These are phyloP conservation scores for Neoniphon sammara DNA, from an alignment of 2,797 vertebrate species.

Conservation along the genomic window DNA sequence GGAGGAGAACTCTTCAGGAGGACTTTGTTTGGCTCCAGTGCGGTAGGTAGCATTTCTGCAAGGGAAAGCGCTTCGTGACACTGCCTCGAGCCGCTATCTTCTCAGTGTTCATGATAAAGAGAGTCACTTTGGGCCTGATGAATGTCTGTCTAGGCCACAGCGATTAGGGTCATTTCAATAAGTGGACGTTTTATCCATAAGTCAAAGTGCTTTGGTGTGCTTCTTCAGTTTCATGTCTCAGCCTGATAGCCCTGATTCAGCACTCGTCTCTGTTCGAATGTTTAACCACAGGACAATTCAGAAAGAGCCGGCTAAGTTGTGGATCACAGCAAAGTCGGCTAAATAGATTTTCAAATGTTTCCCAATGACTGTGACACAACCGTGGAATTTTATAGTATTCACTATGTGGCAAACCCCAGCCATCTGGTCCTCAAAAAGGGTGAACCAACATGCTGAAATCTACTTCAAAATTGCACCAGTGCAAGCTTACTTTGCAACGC, in stretches of 20 bases:
- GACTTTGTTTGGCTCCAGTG: constrained; percentile 13
- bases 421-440: no score
- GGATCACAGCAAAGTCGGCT: neutral
- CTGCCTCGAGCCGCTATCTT: neutral
- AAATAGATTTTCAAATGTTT: no score
- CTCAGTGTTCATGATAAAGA: constrained; percentile 5
- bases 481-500: neutral
- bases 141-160: neutral
- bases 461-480: constrained; percentile 7
- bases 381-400: no score
- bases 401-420: no score
- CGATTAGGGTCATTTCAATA: constrained; percentile 22
- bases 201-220: neutral
- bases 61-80: neutral
- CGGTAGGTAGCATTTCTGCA: neutral
- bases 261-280: neutral
- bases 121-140: neutral
- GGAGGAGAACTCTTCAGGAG: neutral
- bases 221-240: constrained; percentile 20
- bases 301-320: neutral
- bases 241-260: neutral
- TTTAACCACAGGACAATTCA: constrained; percentile 6
- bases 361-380: no score
- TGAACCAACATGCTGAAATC: no score
- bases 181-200: constrained; percentile 8